Evolutionary conservation across 2,113 vertebrate genomes (phyloP), one percentile per base, ranked within the genome.

Genomic region (Micronisus gabar): DNA sequence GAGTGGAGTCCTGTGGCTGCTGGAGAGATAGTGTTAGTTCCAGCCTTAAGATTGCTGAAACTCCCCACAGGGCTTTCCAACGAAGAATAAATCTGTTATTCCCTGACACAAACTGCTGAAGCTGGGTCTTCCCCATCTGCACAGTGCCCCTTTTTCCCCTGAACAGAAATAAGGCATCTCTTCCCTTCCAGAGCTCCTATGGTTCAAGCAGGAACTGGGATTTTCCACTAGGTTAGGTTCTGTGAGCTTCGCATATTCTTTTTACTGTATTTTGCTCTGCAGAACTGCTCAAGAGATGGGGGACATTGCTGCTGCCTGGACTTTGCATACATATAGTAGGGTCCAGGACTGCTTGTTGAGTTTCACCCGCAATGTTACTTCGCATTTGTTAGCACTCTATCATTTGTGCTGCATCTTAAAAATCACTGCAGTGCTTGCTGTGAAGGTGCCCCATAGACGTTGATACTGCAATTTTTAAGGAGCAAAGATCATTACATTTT

Each of bases 71-170:
- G 97, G 95, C 90, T 93, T 97, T 97, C 97, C 97, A 95, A 78
- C 95, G 88, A 94, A 94, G 96, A 95, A 94, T 97, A 97, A 94
- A 96, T 97, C 96, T 97, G 97, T 94, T 97, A 94, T 90, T 97
- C 88, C 90, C 81, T 97, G 97, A 97, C 95, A 97, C 86, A 94
- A 97, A 97, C 90, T 96, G 95, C 97, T 97, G 96, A 97, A 97
- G 94, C 94, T 95, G 96, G 97, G 97, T 96, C 96, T 97, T 97
- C 95, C 97, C 96, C 96, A 97, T 97, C 97, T 97, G 96, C 85
- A 97, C 96, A 96, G 96, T 94, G 86, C 94, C 95, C 92, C 92
- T 88, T 86, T 94, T 97, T 40, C 96, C 92, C 94, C 93, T 88
- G 86, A 97, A 97, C 94, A 97, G 94, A 95, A 93, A 96, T 97